phyloP scores from a whole-genome alignment of 2,113 vertebrate species.

The Cyphomyrus plagiostoma region DNA sequence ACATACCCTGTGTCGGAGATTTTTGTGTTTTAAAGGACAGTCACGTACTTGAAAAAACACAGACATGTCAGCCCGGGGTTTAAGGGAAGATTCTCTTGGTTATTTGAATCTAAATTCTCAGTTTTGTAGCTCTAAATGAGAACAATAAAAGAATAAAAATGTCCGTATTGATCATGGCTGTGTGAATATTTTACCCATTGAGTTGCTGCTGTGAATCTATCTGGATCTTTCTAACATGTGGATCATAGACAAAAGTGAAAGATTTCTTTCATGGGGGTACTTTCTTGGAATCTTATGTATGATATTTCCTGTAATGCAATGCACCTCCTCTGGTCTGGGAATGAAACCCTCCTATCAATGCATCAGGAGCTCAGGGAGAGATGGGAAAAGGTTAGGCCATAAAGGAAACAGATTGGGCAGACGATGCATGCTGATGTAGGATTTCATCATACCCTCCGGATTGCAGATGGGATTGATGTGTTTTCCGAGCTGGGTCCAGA shows the following conservation, averaged over 20 bases:
- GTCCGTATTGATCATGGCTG: slow-evolving; percentile 31
- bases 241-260: not conserved
- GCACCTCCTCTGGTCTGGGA: not conserved
- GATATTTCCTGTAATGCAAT: not conserved
- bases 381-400: not conserved
- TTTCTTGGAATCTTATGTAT: not conserved
- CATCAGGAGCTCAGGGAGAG: not conserved
- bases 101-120: slow-evolving; percentile 66
- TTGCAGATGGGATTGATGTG: not conserved
- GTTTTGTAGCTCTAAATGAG: slow-evolving; percentile 41
- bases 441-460: slow-evolving; percentile 10
- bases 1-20: slow-evolving; percentile 67
- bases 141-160: slow-evolving; percentile 39
- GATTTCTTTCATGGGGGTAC: not conserved
- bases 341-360: not conserved
- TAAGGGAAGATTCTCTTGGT: slow-evolving; percentile 56
- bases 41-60: slow-evolving; percentile 41
- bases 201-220: slow-evolving; percentile 44
- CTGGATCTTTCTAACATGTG: slow-evolving; percentile 14
- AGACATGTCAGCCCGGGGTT: slow-evolving; percentile 58
- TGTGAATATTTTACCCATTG: slow-evolving; percentile 44
- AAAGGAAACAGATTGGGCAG: not conserved
- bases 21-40: slow-evolving; percentile 58
- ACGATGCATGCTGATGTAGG: not conserved
- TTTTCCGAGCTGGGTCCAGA: not conserved